phyloP scores from a whole-genome alignment of 2,888 invertebrate genomes.

The Lithophane socia region DNA sequence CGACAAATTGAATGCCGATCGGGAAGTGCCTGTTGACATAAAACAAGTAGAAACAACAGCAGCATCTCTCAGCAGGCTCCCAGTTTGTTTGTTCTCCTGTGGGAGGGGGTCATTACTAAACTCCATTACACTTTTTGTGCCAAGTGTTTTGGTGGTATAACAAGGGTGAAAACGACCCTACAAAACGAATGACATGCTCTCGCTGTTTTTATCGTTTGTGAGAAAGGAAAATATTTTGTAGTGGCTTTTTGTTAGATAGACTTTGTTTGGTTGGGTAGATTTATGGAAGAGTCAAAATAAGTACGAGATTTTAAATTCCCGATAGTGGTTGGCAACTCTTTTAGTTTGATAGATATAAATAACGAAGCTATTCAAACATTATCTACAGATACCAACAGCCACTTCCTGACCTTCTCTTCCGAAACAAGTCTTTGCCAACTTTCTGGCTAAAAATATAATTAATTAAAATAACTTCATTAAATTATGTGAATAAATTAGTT shows the following conservation, averaged over 20 bases:
- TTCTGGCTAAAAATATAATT: not conserved
- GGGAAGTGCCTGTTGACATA: conserved; percentile 52
- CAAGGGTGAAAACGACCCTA: conserved; percentile 90
- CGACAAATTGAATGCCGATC: conserved; percentile 47
- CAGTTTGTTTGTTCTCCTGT: conserved; percentile 81
- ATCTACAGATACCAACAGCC: not conserved
- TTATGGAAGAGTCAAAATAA: not conserved
- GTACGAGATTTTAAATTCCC: not conserved
- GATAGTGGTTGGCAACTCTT: not conserved
- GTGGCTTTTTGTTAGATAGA: conserved; percentile 61
- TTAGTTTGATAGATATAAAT: not conserved
- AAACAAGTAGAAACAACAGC: conserved; percentile 74
- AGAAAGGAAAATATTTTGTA: conserved; percentile 75
- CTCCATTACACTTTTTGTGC: conserved; percentile 90
- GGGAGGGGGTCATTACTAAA: conserved; percentile 89
- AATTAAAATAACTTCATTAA: not conserved
- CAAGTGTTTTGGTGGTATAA: conserved; percentile 89
- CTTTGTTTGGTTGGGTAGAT: conserved; percentile 28
- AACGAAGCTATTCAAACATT: not conserved
- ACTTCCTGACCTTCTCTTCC: not conserved
- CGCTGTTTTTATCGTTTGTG: conserved; percentile 82
- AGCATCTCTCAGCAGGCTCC: conserved; percentile 81
- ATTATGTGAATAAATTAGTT: not conserved
- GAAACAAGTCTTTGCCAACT: not conserved
- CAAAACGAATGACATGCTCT: conserved; percentile 87